Evolutionary conservation across 2,113 vertebrate genomes (phyloP), one percentile per base, ranked within the genome.

Genomic region (Tragelaphus buxtoni): DNA sequence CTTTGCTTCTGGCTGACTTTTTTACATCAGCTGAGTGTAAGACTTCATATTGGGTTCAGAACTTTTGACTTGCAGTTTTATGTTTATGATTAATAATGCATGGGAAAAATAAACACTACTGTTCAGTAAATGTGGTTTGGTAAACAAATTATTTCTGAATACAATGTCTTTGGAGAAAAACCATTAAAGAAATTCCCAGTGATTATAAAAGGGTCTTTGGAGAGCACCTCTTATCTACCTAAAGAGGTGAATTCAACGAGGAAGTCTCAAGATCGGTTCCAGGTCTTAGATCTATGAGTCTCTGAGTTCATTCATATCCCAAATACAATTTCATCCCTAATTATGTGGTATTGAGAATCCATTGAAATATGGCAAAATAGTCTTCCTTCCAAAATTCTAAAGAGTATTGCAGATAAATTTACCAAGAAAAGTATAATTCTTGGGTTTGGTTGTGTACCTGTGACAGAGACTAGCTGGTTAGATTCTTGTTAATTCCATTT

Each of bases 131-230:
- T 95, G 45, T 88, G 51, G 16, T 94, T 84, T 83, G 24, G 45
- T 45, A 60, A 63, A 89, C 13, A 95, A 94, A 88, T 86, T 85
- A 69, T 88, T 86, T 96, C 49, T 77, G 85, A 96, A 88, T 7
- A 60, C 32, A 72, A 18, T 9, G 30, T 32, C 60, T 88, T 88
- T 81, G 49, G 61, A 79, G 47, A 88, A 85, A 83, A 90, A 89
- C 42, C 49, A 72, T 84, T 74, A 51, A 95, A 92, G n/a, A 16
- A 42, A 76, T 84, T 88, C 24, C 49, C 80, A 58, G 4, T 60
- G 26, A 47, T 85, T 65, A 76, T 61, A 96, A 94, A 39, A 10
- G 9, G 12, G 65, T 88, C 55, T 42, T 7, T 90, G 58, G 22
- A 80, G 22, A 86, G 51, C 77, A 49, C 0, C 28, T 39, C 1